Evolutionary conservation across 2,888 invertebrate genomes (phyloP).

Genomic region (Melikaiella ostensackeni): DNA sequence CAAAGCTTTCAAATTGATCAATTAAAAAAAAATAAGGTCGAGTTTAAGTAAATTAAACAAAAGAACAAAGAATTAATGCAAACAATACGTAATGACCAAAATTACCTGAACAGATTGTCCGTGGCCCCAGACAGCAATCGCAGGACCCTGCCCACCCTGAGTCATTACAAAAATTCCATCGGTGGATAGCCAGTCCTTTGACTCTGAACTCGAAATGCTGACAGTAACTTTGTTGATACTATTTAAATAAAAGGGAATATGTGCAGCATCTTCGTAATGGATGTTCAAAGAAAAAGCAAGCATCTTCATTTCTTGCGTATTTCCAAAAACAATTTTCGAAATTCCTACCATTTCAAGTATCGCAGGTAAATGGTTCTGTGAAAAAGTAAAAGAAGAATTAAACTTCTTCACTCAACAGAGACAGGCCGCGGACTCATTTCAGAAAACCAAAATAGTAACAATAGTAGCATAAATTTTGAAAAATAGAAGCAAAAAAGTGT

Average conservation of each 20-base stretch:
- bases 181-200: constrained; percentile 65
- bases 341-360: constrained; percentile 72
- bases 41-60: no score
- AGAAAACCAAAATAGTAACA: no score
- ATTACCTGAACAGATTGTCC: constrained; percentile 63
- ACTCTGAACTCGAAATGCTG: constrained; percentile 62
- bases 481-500: no score
- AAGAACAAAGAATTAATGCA: no score
- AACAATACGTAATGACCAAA: constrained; percentile 43
- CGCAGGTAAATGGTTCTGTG: constrained; percentile 67
- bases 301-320: constrained; percentile 69
- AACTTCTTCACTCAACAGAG: background rate
- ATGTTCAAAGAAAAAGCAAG: constrained; percentile 67
- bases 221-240: constrained; percentile 68
- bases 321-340: constrained; percentile 72
- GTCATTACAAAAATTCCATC: constrained; percentile 71
- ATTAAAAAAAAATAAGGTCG: no score
- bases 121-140: constrained; percentile 72
- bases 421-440: background rate
- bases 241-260: constrained; percentile 71
- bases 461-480: no score
- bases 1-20: no score
- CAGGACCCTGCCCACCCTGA: constrained; percentile 68
- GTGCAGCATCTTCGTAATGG: constrained; percentile 64
- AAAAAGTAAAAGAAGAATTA: background rate